Evolutionary conservation across 2,113 vertebrate genomes (phyloP).

Genomic region (Gallinago undulata): DNA sequence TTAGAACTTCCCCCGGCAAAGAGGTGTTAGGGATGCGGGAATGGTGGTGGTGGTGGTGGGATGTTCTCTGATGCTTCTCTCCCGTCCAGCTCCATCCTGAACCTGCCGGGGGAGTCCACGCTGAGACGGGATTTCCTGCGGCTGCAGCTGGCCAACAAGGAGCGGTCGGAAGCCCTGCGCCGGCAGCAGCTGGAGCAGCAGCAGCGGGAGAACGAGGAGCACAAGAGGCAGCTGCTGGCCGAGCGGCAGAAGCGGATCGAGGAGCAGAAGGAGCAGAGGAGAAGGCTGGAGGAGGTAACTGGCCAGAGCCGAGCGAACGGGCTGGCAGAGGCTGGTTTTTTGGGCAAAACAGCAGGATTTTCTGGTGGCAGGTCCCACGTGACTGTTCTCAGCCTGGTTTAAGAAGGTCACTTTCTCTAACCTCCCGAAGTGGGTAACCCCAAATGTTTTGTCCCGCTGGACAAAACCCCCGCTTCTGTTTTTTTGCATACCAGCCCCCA

Average conservation of each 20-base stretch:
- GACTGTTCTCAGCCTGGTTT: not conserved
- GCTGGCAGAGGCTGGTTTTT: not conserved
- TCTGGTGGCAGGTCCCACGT: not conserved
- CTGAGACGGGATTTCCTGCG: conserved; percentile 93
- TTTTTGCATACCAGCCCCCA: accelerated
- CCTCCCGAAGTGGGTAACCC: not conserved
- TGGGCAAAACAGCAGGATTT: not conserved
- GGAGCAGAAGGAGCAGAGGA: conserved; percentile 96
- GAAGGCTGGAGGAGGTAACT: conserved; percentile 93
- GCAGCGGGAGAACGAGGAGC: conserved; percentile 94
- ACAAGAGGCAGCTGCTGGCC: conserved; percentile 94
- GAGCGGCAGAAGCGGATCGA: conserved; percentile 98
- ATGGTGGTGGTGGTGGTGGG: not conserved
- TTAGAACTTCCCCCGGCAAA: accelerated
- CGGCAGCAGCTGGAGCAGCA: conserved; percentile 98
- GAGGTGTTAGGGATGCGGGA: not conserved
- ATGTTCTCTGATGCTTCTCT: not conserved
- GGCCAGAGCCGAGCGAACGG: accelerated
- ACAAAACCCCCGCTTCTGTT: not conserved
- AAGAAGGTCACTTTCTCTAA: not conserved
- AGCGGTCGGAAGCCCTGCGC: conserved; percentile 92
- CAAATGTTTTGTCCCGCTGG: not conserved
- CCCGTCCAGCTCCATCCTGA: conserved; percentile 88
- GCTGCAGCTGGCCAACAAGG: conserved; percentile 96
- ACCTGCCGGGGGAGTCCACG: conserved; percentile 95